Evolutionary conservation across 2,797 vertebrate species (phyloP).

Genomic region (Cirrhinus mrigala): DNA sequence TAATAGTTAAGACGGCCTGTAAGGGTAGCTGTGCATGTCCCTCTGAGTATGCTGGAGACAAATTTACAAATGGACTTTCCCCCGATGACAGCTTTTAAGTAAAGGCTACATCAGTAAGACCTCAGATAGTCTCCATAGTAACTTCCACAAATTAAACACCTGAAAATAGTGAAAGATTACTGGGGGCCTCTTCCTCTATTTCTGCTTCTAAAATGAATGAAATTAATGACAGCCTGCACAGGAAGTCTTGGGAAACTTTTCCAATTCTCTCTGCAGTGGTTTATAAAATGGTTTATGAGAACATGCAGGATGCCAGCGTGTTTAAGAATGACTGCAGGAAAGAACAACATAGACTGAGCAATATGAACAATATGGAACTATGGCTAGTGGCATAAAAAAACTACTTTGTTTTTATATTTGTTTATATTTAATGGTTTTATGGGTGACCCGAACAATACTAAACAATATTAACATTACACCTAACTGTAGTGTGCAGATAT

Average conservation of each 20-base stretch:
- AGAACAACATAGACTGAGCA: neutral
- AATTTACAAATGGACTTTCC: constrained; percentile 91
- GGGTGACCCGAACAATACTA: neutral
- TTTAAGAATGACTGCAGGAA: neutral
- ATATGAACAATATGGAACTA: neutral
- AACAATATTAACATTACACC: neutral
- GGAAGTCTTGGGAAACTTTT: constrained; percentile 73
- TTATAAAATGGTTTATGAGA: constrained; percentile 20
- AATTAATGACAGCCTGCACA: constrained; percentile 70
- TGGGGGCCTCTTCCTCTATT: constrained; percentile 72
- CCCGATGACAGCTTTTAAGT: constrained; percentile 83
- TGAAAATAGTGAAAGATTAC: constrained; percentile 74
- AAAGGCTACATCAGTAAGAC: constrained; percentile 79
- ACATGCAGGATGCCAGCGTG: constrained; percentile 63
- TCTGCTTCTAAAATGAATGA: constrained; percentile 69
- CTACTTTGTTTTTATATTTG: neutral
- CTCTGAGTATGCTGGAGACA: constrained; percentile 67
- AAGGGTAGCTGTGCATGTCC: constrained; percentile 53
- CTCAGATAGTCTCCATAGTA: constrained; percentile 93
- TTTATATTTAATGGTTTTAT: neutral
- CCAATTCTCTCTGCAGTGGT: constrained; percentile 61
- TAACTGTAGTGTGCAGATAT: neutral
- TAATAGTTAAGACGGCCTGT: constrained; percentile 82
- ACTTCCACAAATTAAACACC: constrained; percentile 87
- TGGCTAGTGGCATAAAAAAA: neutral